Conservation (phyloP, 2,797 vertebrate genomes). For the Rhinichthys osculus region DNA sequence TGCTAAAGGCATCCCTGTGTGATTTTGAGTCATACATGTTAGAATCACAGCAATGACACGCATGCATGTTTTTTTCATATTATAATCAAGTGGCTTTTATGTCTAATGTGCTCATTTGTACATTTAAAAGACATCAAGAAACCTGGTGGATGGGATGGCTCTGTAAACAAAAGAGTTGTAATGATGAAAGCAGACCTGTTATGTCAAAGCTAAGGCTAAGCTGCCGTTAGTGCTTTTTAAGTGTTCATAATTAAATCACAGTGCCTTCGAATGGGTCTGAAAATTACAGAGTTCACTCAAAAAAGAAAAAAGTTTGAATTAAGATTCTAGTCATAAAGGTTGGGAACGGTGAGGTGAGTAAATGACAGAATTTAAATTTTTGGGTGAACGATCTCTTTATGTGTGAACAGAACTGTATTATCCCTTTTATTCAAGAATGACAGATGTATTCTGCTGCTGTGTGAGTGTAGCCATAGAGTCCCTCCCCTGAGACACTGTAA, state of each 20-base stretch:
- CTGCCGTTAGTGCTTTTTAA: not conserved
- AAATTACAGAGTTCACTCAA: not conserved
- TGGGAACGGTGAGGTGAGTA: not conserved
- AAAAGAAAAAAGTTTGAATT: not conserved
- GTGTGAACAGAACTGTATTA: constrained; percentile 7
- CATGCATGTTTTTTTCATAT: not conserved
- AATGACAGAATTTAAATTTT: not conserved
- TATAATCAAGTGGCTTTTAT: constrained; percentile 15
- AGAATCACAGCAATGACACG: not conserved
- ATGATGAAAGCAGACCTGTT: not conserved
- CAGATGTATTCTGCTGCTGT: not conserved
- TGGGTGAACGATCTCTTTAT: not conserved
- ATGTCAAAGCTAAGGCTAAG: not conserved
- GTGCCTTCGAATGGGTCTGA: not conserved
- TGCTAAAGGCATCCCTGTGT: constrained; percentile 9
- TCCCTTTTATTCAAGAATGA: not conserved
- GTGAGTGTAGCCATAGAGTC: not conserved
- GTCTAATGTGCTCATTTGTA: not conserved
- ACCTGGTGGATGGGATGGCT: not conserved
- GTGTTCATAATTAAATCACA: not conserved
- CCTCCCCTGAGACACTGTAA: constrained; percentile 3
- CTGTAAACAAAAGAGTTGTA: not conserved
- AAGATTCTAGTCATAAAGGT: not conserved
- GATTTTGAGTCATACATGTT: constrained; percentile 28
- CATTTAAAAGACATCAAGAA: constrained; percentile 8